Percentiles rank a stretch among this genome's conserved stretches.
Evolutionary conservation across 2,113 vertebrate genomes (phyloP).

Genomic region (Microcebus griseorufus): DNA sequence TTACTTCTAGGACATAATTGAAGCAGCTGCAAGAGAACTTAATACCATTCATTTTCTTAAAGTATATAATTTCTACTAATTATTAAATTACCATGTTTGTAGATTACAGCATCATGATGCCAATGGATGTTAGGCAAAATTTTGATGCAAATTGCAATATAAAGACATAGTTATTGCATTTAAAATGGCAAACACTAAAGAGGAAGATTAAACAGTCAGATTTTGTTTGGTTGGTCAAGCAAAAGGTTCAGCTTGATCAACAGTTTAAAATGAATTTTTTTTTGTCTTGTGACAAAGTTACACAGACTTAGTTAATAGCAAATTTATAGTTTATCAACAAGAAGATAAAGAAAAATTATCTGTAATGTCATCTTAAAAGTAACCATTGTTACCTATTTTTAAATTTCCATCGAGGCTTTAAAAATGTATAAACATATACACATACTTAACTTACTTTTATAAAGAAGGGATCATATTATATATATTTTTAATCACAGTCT

Average conservation of each 20-base stretch:
- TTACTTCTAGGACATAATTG: constrained; percentile 37
- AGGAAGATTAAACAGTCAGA: background rate
- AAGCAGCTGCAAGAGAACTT: constrained; percentile 51
- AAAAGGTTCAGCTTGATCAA: background rate
- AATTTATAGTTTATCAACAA: background rate
- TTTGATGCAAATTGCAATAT: constrained; percentile 18
- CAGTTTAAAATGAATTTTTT: constrained; percentile 14
- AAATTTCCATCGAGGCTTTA: background rate
- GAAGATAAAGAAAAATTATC: constrained; percentile 5
- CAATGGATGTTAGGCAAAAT: constrained; percentile 30
- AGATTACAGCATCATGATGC: constrained; percentile 29
- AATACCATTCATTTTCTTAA: constrained; percentile 52
- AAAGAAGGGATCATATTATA: background rate
- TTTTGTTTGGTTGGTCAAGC: constrained; percentile 33
- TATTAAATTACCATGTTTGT: constrained; percentile 48
- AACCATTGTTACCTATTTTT: background rate
- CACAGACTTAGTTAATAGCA: background rate
- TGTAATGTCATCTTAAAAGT: background rate
- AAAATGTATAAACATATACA: background rate
- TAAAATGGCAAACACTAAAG: constrained; percentile 11
- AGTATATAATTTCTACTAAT: constrained; percentile 61
- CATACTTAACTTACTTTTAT: background rate
- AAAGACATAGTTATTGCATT: constrained; percentile 20
- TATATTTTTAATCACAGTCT: background rate
- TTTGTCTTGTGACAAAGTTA: background rate